These are phyloP conservation scores for Caenorhabditis sp. DNA, from an alignment of 2,888 invertebrate species.

Conservation along the genomic window DNA sequence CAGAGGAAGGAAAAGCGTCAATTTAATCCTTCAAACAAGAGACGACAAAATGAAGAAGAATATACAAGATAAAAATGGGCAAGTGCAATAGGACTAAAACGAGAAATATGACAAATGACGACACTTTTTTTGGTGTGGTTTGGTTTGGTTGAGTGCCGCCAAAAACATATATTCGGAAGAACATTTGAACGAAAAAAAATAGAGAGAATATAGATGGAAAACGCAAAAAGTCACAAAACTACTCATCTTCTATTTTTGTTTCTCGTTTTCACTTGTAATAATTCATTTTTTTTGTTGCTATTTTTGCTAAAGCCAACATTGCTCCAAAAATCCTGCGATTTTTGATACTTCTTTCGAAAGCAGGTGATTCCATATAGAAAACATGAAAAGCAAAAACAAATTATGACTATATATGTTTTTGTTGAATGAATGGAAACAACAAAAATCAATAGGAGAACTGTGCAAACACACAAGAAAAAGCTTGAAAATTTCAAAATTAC, in stretches of 20 bases:
- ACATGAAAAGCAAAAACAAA: not conserved
- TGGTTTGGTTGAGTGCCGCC: not conserved
- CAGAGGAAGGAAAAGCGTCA: not conserved
- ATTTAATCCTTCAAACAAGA: conserved; percentile 1
- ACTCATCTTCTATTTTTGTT: not conserved
- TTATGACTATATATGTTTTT: not conserved
- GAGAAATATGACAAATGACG: conserved; percentile 47
- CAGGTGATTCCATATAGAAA: not conserved
- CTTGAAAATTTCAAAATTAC: no score
- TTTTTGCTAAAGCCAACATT: not conserved
- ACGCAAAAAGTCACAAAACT: conserved; percentile 1
- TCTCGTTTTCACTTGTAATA: not conserved
- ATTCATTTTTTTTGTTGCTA: not conserved
- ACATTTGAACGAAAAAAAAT: not conserved
- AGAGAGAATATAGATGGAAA: not conserved
- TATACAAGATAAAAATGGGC: not conserved
- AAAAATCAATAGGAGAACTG: conserved; percentile 16
- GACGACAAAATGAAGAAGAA: not conserved
- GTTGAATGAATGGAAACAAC: conserved; percentile 8
- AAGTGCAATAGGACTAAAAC: conserved; percentile 12
- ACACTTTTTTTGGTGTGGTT: conserved; percentile 6
- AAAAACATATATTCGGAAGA: not conserved
- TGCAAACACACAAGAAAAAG: conserved; percentile 7
- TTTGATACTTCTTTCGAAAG: no score
- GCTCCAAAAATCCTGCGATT: no score